Conservation (phyloP, 2,113 vertebrate genomes). For the Clinocottus analis region DNA sequence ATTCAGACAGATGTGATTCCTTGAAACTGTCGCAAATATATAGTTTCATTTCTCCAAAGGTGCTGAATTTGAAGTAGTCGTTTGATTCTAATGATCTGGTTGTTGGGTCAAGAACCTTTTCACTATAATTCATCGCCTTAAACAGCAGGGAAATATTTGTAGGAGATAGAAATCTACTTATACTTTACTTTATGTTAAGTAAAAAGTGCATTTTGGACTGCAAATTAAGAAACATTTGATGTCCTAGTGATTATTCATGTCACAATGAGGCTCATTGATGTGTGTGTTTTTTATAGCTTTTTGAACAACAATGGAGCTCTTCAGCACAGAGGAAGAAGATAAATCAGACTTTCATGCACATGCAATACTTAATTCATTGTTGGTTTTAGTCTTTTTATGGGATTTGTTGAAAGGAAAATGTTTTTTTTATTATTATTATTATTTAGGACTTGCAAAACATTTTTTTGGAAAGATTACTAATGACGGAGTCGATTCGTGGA, state of each 20-base stretch:
- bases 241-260: background rate
- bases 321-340: background rate
- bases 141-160: background rate
- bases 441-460: background rate
- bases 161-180: background rate
- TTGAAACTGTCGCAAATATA: background rate
- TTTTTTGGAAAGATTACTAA: background rate
- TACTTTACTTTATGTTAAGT: too few relatives aligned
- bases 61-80: too few relatives aligned
- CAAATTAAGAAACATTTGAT: background rate
- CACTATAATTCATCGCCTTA: background rate
- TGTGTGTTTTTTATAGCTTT: background rate
- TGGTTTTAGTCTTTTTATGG: background rate
- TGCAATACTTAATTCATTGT: background rate
- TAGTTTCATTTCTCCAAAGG: background rate
- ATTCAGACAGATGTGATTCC: too few relatives aligned
- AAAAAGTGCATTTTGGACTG: background rate
- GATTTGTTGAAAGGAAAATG: background rate
- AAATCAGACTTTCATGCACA: background rate
- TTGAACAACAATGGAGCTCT: background rate
- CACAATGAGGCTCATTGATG: background rate
- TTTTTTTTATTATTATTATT: too few relatives aligned
- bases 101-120: background rate
- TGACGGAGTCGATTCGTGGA: background rate
- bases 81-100: background rate